Conservation (phyloP, 2,888 invertebrate species). For the Caenorhabditis becei region DNA sequence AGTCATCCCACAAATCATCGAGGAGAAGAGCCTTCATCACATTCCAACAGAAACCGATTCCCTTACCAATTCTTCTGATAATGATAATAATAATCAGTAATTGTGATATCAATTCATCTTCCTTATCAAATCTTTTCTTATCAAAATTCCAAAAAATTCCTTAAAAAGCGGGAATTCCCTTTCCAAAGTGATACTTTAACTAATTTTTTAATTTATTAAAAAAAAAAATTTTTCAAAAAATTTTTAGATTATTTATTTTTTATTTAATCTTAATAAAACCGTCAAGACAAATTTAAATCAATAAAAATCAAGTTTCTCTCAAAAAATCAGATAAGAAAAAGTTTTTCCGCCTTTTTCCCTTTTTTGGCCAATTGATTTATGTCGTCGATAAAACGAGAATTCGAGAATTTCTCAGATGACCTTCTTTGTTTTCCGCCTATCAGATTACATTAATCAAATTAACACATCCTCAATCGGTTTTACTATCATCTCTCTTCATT, state of each 20-base stretch:
- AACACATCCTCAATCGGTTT: slow-evolving; percentile 24
- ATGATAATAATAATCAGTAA: neutral
- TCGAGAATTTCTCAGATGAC: neutral
- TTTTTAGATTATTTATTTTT: no score
- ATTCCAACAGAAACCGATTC: slow-evolving; percentile 41
- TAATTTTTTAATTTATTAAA: no score
- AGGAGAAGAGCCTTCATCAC: slow-evolving; percentile 19
- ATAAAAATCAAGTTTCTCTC: neutral
- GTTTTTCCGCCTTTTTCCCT: neutral
- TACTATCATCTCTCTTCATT: no score
- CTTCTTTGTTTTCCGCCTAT: slow-evolving; percentile 23
- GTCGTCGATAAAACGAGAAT: slow-evolving; percentile 11
- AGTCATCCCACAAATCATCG: neutral
- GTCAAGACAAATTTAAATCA: no score
- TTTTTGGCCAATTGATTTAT: slow-evolving; percentile 13
- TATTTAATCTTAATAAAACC: no score
- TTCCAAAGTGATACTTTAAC: no score
- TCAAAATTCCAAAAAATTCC: no score
- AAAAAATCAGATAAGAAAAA: neutral
- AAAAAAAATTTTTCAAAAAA: no score
- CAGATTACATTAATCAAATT: slow-evolving; percentile 63
- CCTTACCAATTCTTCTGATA: slow-evolving; percentile 13
- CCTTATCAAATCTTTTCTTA: no score
- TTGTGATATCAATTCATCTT: neutral
- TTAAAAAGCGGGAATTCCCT: neutral